These are phyloP conservation scores for Camptogramma bilineatum DNA, from an alignment of 2,888 invertebrate species.

Conservation along the genomic window DNA sequence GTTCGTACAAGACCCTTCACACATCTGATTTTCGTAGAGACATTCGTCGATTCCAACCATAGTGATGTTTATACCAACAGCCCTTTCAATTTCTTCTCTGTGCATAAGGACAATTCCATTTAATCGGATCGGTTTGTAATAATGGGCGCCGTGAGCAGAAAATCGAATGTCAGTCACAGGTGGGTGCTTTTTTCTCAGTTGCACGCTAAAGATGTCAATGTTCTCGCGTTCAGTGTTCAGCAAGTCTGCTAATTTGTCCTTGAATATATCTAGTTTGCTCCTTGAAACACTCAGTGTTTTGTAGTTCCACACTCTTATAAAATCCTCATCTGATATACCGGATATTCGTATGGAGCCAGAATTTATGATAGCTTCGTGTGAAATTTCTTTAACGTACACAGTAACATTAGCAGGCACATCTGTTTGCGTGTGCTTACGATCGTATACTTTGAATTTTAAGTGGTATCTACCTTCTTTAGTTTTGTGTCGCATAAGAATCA, in stretches of 20 bases:
- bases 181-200: conserved; percentile 93
- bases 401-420: conserved; percentile 98
- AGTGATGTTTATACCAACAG: conserved; percentile 97
- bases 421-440: conserved; percentile 97
- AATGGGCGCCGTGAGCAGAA: conserved; percentile 97
- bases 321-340: conserved; percentile 98
- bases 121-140: conserved; percentile 96
- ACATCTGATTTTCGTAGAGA: conserved; percentile 96
- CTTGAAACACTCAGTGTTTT: conserved; percentile 93
- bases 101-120: conserved; percentile 98
- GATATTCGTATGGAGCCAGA: conserved; percentile 97
- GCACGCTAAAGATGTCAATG: conserved; percentile 98
- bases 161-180: conserved; percentile 96
- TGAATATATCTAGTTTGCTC: conserved; percentile 95
- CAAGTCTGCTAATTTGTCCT: conserved; percentile 94
- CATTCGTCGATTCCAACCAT: conserved; percentile 99
- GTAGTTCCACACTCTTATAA: conserved; percentile 97
- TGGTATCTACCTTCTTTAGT: conserved; percentile 95
- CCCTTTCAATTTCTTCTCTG: conserved; percentile 96
- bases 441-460: conserved; percentile 94
- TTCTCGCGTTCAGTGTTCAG: conserved; percentile 94
- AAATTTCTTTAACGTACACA: conserved; percentile 96
- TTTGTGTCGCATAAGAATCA: conserved; percentile 97
- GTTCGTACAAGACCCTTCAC: conserved; percentile 98
- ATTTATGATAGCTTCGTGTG: conserved; percentile 97